Base-by-base conservation (phyloP, 2,113 vertebrate species). In the Rallus limicola region DNA sequence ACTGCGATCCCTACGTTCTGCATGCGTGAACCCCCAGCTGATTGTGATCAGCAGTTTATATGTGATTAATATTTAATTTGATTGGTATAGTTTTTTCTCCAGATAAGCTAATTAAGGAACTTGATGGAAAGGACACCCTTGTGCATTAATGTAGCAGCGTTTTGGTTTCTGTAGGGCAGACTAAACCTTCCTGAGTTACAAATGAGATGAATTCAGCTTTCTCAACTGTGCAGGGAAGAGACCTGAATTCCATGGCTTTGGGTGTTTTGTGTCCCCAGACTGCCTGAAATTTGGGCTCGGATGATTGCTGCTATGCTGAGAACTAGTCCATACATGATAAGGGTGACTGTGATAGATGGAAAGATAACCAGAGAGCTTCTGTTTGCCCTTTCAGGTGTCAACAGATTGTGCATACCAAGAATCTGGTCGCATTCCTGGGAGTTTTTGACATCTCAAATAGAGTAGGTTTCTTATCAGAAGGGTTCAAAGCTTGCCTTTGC, bases 31-130 rank as follows among this genome's bases (percentile, higher is more conserved):
- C 92, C 95, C 96, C 94, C 94, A 93, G 80, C 96, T 96, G 95
- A 97, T 97, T 97, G 95, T 97, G 97, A 97, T 97, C 92, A 95
- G 97, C 94, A 97, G 95, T 98, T 98, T 98, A 97, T 97, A 95
- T 97, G 96, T 93, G 97, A 97, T 98, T 98, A 98, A 98, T 98
- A 98, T 98, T 98, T 98, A 97, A 98, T 97, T 98, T 97, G 97
- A 97, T 97, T 94, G 95, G 97, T 97, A 97, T 98, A 95, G 96
- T 94, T 97, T 98, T 97, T 94, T 71, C 97, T 97, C 92, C 95
- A 97, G 97, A 96, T 97, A 97, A 96, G 96, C 97, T 98, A 98
- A 98, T 97, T 97, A 98, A 97, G 97, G 93, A 93, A 88, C 79
- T 88, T 77, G 85, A 96, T 96, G 94, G 97, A 93, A 94, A 94